phyloP scores from a whole-genome alignment of 1,140 invertebrate species.

The Lucilia sericata region DNA sequence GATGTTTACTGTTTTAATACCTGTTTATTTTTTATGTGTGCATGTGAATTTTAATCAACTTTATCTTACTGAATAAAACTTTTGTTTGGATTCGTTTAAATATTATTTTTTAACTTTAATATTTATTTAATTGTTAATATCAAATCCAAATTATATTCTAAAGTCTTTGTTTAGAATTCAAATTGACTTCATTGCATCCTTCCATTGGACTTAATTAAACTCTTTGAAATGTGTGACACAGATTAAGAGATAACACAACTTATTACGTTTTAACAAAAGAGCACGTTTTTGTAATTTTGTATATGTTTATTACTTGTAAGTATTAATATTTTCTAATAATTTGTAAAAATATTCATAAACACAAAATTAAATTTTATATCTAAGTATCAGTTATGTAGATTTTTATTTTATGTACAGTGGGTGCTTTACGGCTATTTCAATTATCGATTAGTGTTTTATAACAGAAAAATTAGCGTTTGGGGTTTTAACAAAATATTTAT shows the following conservation, averaged over 20 bases:
- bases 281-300: neutral
- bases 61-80: too few relatives aligned
- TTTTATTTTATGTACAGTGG: too few relatives aligned
- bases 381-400: too few relatives aligned
- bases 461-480: too few relatives aligned
- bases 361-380: neutral
- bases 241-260: neutral
- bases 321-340: neutral
- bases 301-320: too few relatives aligned
- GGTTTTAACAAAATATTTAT: too few relatives aligned
- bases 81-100: too few relatives aligned
- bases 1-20: too few relatives aligned
- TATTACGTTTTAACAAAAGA: neutral
- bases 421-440: too few relatives aligned
- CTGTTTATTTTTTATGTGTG: too few relatives aligned
- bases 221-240: neutral
- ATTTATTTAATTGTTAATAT: neutral
- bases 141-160: neutral
- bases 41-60: neutral
- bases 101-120: too few relatives aligned
- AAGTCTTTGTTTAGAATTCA: neutral
- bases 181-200: neutral
- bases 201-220: neutral
- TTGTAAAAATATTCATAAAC: neutral
- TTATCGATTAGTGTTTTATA: too few relatives aligned